Evolutionary conservation across 1,140 invertebrate species (phyloP), one percentile per base, ranked within the genome.

Genomic region (Drosophila quadrilineata): DNA sequence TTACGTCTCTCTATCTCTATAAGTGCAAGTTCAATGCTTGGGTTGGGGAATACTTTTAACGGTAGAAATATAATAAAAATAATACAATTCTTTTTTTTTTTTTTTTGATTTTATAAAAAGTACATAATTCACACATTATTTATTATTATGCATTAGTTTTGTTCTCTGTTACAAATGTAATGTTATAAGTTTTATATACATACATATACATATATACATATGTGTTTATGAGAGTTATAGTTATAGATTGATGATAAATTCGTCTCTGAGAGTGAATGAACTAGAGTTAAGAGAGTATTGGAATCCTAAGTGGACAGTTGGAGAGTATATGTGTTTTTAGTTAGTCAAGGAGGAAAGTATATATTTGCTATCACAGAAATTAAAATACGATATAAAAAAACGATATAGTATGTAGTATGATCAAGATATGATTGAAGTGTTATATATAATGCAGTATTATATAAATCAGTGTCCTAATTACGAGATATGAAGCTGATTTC

Each of bases 71-170:
- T 17, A 45, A 67, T 31, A 9, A 43, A 28, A 62, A 69, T 45
- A 33, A 36, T 22, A 60, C 9, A 40, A 62, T 68, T 31, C 6
- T 57, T 63, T 65, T 66, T 68, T 31, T 6, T 57, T 63, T 65
- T 46, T 12, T 28, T 68, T 71, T 85, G 79, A 79, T 86, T 86
- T 84, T 86, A 85, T 86, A 85, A 85, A 85, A 85, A 85, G 79
- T 85, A 85, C 79, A 86, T 85, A 85, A 85, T 85, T 85, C 79
- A 79, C 79, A 68, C 76, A n/a, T 85, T 75, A 69, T 85, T 72
- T 79, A 79, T 86, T 85, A 79, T 74, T 79, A 58, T 64, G 69
- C 35, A 31, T 76, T 73, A 29, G 52, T 73, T 33, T 67, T 58
- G 60, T 59, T 84, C 70, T 82, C 79, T 77, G 77, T 65, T 72